These are phyloP conservation scores for Stenopsyche tienmushanensis DNA, from an alignment of 1,140 invertebrate genomes.

Conservation along the genomic window DNA sequence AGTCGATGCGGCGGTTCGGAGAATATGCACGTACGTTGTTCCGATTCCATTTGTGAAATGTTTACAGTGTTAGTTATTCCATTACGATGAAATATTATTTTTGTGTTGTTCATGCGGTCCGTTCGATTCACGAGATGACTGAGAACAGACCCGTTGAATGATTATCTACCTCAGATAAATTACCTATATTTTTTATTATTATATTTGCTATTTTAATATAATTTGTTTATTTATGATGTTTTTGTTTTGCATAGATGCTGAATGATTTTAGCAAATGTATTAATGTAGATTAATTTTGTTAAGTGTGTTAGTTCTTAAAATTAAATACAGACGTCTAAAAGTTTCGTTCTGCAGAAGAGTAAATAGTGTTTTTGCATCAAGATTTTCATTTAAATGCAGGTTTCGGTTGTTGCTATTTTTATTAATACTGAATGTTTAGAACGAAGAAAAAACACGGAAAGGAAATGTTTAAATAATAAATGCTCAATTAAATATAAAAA, in stretches of 20 bases:
- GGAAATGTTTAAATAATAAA: too few relatives aligned
- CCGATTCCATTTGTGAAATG: too few relatives aligned
- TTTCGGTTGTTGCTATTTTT: too few relatives aligned
- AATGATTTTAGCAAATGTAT: slow-evolving; percentile 20
- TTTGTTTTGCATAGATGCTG: slow-evolving; percentile 19
- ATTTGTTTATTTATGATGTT: slow-evolving; percentile 32
- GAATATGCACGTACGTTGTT: too few relatives aligned
- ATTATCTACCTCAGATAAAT: slow-evolving; percentile 42
- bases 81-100: slow-evolving; percentile 17
- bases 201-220: slow-evolving; percentile 13
- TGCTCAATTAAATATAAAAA: too few relatives aligned
- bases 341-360: too few relatives aligned
- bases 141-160: slow-evolving; percentile 21
- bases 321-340: background rate
- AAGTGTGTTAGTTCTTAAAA: slow-evolving; percentile 3
- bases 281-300: slow-evolving; percentile 15
- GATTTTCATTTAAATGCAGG: too few relatives aligned
- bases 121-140: slow-evolving; percentile 1
- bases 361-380: too few relatives aligned
- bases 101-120: slow-evolving; percentile 23
- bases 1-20: too few relatives aligned
- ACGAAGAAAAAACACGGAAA: too few relatives aligned
- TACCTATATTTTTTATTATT: slow-evolving; percentile 39
- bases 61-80: slow-evolving; percentile 30
- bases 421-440: too few relatives aligned